phyloP scores from a whole-genome alignment of 2,888 invertebrate species.

The Athetis lepigone region DNA sequence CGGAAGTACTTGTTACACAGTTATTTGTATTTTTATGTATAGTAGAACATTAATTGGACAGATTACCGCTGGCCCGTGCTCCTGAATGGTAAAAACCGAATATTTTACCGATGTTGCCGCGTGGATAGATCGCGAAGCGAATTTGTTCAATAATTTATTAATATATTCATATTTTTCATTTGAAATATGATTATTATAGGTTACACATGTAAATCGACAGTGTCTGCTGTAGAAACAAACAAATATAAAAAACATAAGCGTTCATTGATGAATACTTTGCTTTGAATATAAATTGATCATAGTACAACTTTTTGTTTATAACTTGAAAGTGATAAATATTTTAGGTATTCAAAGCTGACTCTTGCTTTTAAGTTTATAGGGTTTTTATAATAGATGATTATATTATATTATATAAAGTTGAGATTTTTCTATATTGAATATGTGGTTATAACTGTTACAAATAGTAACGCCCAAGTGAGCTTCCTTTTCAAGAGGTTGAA shows the following conservation, averaged over 20 bases:
- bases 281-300: constrained; percentile 5
- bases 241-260: constrained; percentile 19
- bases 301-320: not conserved
- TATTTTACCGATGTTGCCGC: constrained; percentile 51
- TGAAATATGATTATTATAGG: constrained; percentile 56
- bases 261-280: constrained; percentile 35
- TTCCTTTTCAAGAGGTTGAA: not conserved
- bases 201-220: constrained; percentile 42
- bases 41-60: constrained; percentile 55
- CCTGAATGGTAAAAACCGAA: constrained; percentile 57
- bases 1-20: constrained; percentile 67
- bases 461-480: not conserved
- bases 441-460: not conserved
- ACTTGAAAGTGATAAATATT: not conserved
- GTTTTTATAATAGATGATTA: not conserved
- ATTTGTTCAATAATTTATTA: constrained; percentile 55
- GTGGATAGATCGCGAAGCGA: constrained; percentile 50
- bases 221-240: constrained; percentile 40
- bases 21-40: constrained; percentile 60
- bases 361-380: not conserved
- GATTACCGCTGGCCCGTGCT: constrained; percentile 60
- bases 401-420: no score
- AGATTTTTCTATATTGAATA: not conserved
- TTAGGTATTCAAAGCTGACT: not conserved
- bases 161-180: constrained; percentile 61